Percentiles rank a stretch among this genome's conserved stretches.
Evolutionary conservation across 2,113 vertebrate species (phyloP).

Genomic region (Herpailurus yagouaroundi): DNA sequence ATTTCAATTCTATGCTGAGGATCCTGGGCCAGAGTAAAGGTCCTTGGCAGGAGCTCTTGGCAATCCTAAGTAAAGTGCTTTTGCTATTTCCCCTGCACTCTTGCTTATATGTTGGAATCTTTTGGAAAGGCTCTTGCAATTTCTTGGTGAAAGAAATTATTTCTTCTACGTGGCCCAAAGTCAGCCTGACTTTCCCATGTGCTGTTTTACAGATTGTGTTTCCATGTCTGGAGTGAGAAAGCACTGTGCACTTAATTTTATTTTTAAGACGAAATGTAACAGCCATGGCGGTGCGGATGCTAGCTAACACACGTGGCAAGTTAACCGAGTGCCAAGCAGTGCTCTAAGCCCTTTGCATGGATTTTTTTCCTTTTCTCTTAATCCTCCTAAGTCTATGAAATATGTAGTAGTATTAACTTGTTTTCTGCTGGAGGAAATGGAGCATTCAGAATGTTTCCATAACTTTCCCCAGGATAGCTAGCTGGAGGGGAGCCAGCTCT

Average conservation of each 20-base stretch:
- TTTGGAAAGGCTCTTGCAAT: background rate
- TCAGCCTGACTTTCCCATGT: background rate
- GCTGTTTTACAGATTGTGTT: background rate
- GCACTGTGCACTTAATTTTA: background rate
- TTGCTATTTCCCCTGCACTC: background rate
- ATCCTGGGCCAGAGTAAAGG: background rate
- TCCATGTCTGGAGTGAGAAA: background rate
- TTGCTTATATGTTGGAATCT: background rate
- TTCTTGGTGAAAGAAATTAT: background rate
- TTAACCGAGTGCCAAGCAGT: background rate
- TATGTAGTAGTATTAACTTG: background rate
- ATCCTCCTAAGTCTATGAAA: background rate
- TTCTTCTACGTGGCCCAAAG: background rate
- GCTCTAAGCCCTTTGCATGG: background rate
- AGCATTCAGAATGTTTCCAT: background rate
- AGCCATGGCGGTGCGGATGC: background rate
- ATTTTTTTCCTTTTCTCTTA: background rate
- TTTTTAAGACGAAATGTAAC: background rate
- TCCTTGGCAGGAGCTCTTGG: background rate
- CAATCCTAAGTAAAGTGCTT: background rate
- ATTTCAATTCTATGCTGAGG: background rate
- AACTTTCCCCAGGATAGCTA: background rate
- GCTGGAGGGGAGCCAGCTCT: background rate
- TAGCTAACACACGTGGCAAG: rapidly evolving
- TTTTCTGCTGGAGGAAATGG: background rate